Conservation (phyloP, 2,797 vertebrate species). For the Momotus momota region DNA sequence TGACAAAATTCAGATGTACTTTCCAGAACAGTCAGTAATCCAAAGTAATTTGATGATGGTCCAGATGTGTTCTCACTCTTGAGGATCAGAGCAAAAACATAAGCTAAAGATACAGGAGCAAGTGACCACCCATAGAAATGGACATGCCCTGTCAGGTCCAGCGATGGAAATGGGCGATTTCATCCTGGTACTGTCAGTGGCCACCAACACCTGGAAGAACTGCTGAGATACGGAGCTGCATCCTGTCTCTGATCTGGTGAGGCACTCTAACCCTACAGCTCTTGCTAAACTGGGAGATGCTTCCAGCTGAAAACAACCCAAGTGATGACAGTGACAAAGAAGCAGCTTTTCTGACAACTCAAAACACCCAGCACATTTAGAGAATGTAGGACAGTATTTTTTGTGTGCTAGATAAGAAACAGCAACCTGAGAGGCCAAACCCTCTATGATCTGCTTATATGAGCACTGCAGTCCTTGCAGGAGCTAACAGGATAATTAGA, state of each 20-base stretch:
- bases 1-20: not conserved
- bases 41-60: not conserved
- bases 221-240: not conserved
- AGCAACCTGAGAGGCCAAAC: not conserved
- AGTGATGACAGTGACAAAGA: not conserved
- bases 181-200: not conserved
- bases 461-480: conserved; percentile 2
- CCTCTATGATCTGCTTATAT: not conserved
- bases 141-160: not conserved
- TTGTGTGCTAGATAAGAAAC: not conserved
- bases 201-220: not conserved
- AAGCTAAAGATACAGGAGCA: not conserved
- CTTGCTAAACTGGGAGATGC: not conserved
- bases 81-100: not conserved
- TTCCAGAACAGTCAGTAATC: not conserved
- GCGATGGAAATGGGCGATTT: not conserved
- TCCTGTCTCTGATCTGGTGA: not conserved
- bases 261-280: not conserved
- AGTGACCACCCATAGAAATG: not conserved
- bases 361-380: not conserved
- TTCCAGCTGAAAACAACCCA: not conserved
- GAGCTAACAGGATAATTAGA: conserved; percentile 37
- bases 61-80: not conserved
- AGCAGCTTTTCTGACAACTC: conserved; percentile 3
- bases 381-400: not conserved